These are phyloP conservation scores for Iphiclides podalirius DNA, from an alignment of 2,888 invertebrate species.

Conservation along the genomic window DNA sequence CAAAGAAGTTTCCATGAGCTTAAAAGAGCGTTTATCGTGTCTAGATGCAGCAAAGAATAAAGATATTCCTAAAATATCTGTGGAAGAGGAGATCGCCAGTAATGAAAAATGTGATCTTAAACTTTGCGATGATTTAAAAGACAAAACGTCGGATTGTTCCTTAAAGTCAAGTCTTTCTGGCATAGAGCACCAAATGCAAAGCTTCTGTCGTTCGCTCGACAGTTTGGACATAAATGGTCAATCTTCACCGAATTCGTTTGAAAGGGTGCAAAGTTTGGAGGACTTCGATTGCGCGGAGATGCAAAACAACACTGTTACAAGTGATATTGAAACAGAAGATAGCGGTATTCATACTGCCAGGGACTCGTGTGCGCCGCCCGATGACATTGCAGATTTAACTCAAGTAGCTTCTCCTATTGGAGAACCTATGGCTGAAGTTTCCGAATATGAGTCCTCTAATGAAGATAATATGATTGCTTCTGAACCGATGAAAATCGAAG, in stretches of 20 bases:
- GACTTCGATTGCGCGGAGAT: constrained; percentile 83
- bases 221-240: constrained; percentile 82
- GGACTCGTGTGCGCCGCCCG: constrained; percentile 88
- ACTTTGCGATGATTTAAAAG: constrained; percentile 44
- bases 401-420: constrained; percentile 72
- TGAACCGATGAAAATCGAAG: constrained; percentile 54
- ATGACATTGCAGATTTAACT: constrained; percentile 83
- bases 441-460: constrained; percentile 72
- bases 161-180: constrained; percentile 63
- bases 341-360: constrained; percentile 89
- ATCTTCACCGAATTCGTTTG: constrained; percentile 77
- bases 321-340: constrained; percentile 87
- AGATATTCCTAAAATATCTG: constrained; percentile 67
- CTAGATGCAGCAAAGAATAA: constrained; percentile 75
- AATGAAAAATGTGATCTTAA: constrained; percentile 48
- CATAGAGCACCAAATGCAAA: constrained; percentile 79
- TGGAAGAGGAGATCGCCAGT: constrained; percentile 54
- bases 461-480: constrained; percentile 54
- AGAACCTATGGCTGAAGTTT: constrained; percentile 64
- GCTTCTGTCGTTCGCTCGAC: constrained; percentile 82
- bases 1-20: constrained; percentile 72
- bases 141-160: constrained; percentile 51
- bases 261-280: constrained; percentile 83
- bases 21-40: constrained; percentile 75
- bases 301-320: constrained; percentile 77